Percentiles rank a stretch among this genome's conserved stretches.
Conservation (phyloP, 2,888 invertebrate genomes). For the Xylota sylvarum region DNA sequence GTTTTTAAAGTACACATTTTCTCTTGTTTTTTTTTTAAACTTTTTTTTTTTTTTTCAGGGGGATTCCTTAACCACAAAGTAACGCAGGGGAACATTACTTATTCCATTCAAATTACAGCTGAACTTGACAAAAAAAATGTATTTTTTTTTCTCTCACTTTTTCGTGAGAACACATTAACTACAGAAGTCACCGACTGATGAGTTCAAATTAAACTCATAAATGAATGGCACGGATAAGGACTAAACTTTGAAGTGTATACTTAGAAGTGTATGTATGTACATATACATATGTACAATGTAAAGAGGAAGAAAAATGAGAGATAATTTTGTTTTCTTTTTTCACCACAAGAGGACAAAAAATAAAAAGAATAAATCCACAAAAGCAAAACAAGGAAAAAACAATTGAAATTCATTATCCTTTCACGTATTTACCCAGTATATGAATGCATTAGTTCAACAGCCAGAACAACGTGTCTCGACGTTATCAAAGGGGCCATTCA, state of each 20-base stretch:
- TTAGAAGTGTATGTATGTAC: conserved; percentile 16
- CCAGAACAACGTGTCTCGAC: conserved; percentile 21
- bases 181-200: conserved; percentile 66
- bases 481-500: conserved; percentile 40
- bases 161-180: conserved; percentile 54
- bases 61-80: conserved; percentile 43
- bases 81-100: conserved; percentile 52
- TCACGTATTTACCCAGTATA: conserved; percentile 26
- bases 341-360: neutral
- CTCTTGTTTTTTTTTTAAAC: neutral
- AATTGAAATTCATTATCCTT: conserved; percentile 71
- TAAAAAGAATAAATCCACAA: neutral
- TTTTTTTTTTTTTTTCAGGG: neutral
- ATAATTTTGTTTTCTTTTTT: conserved; percentile 27
- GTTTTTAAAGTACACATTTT: conserved; percentile 29
- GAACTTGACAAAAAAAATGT: conserved; percentile 55
- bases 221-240: conserved; percentile 27
- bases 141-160: conserved; percentile 13
- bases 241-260: conserved; percentile 31
- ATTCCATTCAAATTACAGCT: conserved; percentile 64
- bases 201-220: conserved; percentile 64
- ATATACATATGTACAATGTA: too few species aligned
- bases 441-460: conserved; percentile 49
- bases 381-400: conserved; percentile 38
- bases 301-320: conserved; percentile 49